A percentile compares a stretch with the other conserved stretches of the same genome.
Conservation (phyloP, 2,113 vertebrate genomes). For the Gopherus evgoodei region DNA sequence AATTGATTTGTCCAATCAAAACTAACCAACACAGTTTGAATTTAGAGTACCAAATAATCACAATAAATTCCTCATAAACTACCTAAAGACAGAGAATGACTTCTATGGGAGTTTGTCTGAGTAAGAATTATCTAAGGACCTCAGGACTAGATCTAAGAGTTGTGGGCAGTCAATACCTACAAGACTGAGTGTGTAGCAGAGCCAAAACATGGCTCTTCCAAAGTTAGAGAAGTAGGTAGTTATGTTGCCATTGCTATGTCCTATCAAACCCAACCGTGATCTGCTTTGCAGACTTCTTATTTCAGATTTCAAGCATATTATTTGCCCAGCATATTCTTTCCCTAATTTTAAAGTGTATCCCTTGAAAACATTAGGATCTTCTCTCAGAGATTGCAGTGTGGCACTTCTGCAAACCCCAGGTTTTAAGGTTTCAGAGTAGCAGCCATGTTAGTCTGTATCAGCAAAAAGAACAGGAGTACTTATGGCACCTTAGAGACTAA, state of each 20-base stretch:
- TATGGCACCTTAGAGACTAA: too few relatives aligned
- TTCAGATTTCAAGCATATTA: neutral
- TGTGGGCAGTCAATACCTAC: neutral
- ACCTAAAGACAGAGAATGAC: neutral
- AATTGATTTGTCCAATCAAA: neutral
- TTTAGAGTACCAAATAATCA: neutral
- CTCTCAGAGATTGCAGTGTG: neutral
- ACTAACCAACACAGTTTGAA: neutral
- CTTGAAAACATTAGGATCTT: neutral
- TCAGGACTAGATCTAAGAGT: rapidly evolving
- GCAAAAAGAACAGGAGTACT: too few relatives aligned
- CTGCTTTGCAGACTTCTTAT: neutral
- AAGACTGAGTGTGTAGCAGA: neutral
- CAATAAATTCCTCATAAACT: neutral
- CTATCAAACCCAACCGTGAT: neutral
- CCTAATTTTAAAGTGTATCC: neutral
- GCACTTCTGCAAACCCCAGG: neutral
- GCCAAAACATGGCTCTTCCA: neutral
- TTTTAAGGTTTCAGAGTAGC: too few relatives aligned
- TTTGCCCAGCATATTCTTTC: neutral
- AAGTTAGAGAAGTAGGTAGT: neutral
- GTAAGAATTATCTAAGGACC: neutral
- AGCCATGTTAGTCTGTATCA: too few relatives aligned
- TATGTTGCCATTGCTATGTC: neutral
- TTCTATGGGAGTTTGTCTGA: neutral